Base-by-base conservation (phyloP, 2,888 invertebrate genomes). In the Scaptomyza cyrtandrae region DNA sequence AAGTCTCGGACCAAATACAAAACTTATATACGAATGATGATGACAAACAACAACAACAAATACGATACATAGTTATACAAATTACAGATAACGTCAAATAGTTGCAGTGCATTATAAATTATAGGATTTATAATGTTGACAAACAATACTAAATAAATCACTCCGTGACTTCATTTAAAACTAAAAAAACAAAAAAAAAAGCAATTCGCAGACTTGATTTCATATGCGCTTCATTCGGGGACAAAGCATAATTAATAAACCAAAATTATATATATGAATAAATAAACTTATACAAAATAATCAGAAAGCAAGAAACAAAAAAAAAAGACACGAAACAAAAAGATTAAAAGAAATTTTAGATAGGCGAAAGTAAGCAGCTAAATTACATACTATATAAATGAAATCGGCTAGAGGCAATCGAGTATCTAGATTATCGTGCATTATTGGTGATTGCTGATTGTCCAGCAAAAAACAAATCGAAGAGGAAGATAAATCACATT, bases 1-100 rank as follows among this genome's bases (percentile, higher is more conserved):
- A 80, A 86, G 84, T 85, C 78, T 80, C 73, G 85, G 86, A 86
- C 76, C 85, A 86, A 85, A 67, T 60, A 79, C 19, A 29, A n/a
- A 24, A 58, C 49, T 54, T 68, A 70, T 63, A 77, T 63, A 67
- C 64, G 49, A 60, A 69, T 60, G 78, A 68, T 68, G 48, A 55
- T 29, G 45, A 24, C 24, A 24, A 24, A 24, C 24, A 24, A 24
- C 24, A 24, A 24, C 24, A 24, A 1, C 24, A 24, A 24, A 24
- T 24, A 24, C 24, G 24, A 24, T 24, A 24, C 24, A 24, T 24
- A 24, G 24, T 24, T 24, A 24, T 24, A 24, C 24, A 24, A 24
- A 54, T 48, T 45, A 53, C 31, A 56, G 57, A 60, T 45, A 60
- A 75, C 35, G 62, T 52, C 44, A 66, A 79, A 62, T 56, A 78